These are phyloP conservation scores for Mergus octosetaceus DNA, from an alignment of 2,797 vertebrate genomes.

Conservation along the genomic window DNA sequence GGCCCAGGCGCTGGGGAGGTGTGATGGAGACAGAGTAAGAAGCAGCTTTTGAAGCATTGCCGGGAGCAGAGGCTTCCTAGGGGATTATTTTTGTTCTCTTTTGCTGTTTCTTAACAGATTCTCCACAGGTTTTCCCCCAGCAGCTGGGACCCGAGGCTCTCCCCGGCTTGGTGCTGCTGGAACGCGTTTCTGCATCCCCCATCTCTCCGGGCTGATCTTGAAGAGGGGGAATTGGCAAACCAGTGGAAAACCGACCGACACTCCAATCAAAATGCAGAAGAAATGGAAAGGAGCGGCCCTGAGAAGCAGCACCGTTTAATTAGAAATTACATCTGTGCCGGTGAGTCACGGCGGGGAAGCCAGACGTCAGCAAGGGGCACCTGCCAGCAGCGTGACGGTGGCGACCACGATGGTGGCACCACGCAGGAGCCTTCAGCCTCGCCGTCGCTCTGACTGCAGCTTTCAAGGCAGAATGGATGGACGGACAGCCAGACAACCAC, in stretches of 20 bases:
- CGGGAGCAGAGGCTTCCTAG: neutral
- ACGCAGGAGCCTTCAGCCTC: neutral
- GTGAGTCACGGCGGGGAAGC: slow-evolving; percentile 25
- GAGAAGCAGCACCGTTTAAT: slow-evolving; percentile 32
- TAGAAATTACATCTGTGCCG: slow-evolving; percentile 32
- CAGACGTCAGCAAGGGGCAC: neutral
- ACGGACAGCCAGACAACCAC: neutral
- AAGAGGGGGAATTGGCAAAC: slow-evolving; percentile 25
- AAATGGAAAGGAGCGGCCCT: slow-evolving; percentile 41
- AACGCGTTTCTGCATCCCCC: neutral
- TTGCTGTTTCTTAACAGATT: neutral
- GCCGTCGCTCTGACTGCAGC: neutral
- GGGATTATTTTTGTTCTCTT: neutral
- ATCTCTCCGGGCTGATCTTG: slow-evolving; percentile 9
- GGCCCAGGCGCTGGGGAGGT: neutral
- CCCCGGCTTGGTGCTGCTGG: fast-evolving
- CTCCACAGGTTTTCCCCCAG: neutral
- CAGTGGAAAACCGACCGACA: neutral
- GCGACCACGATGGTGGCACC: neutral
- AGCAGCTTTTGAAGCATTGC: neutral
- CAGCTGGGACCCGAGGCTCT: neutral
- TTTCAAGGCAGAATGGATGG: too few relatives aligned
- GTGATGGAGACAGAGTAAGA: neutral
- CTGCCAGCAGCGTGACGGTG: neutral
- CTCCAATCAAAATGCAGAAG: slow-evolving; percentile 35